Base-by-base conservation (phyloP, 2,113 vertebrate genomes). In the Myanophis thanlyinensis region DNA sequence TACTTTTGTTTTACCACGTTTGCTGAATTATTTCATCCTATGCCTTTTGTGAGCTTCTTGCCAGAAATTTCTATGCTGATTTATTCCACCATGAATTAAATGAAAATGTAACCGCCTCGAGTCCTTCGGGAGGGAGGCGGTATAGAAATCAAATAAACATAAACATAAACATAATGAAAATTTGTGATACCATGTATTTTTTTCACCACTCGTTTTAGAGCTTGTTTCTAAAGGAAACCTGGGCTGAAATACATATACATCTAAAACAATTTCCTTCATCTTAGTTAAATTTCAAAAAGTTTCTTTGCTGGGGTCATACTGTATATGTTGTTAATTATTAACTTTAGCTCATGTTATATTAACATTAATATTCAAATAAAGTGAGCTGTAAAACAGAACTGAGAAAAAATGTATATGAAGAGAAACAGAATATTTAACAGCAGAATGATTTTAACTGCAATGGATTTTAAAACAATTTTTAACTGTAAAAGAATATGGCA, bases 41-140 rank as follows among this genome's bases (percentile, higher is more conserved):
- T 94, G 93, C 93, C 54, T 89, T 93, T 11, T 10, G 35, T 94
- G 94, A 92, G 95, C 93, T 94, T 92, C 23, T 89, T 91, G 47
- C 23, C 25, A 59, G 95, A 96, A 12, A 95, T 93, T 90, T 95
- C 94, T 9, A 35, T 48, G 27, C 54, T 94, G 2, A 94, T 54
- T 94, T 53, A 52, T 91, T 96, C 8, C 8, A 89, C 73, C 53
- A 54, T 7, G 53, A 54, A 54, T 54, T 0, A 54, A 54, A 54
- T 54, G 53, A 54, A 54, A 3, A 25, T 93, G 93, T 9, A 94
- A n/a, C n/a, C n/a, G n/a, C n/a, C n/a, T n/a, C n/a, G n/a, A n/a
- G n/a, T n/a, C n/a, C n/a, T n/a, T n/a, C n/a, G n/a, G n/a, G n/a
- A n/a, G n/a, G n/a, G n/a, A n/a, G n/a, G n/a, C n/a, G n/a, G n/a